Evolutionary conservation across 2,113 vertebrate species (phyloP), one percentile per base, ranked within the genome.

Genomic region (Camelus bactrianus): DNA sequence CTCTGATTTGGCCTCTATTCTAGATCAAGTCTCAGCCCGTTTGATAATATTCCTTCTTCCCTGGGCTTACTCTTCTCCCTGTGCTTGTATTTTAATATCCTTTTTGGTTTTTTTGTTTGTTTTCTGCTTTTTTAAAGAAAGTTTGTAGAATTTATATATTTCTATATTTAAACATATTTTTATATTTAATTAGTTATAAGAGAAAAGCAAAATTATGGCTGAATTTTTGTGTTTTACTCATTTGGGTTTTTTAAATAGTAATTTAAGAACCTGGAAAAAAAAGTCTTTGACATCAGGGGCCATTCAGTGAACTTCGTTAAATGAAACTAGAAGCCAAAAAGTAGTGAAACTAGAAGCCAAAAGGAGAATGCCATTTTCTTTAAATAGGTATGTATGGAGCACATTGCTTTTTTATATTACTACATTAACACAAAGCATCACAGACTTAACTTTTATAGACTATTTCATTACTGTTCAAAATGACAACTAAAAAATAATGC

Each of bases 241-340:
- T 54, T 69, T 88, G 54, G 52, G 28, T 42, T 69, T 84, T 90
- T 62, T 15, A 93, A 92, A 26, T 54, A 52, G 38, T 84, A 17
- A 80, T 84, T 89, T 73, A 73, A 58, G 64, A 64, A 77, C 32
- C 35, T 91, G 46, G 42, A 76, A 76, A 83, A 95, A 89, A 82
- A 89, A 48, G 26, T 26, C 79, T 17, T 48, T 38, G 26, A 50
- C 5, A 9, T 24, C 77, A 65, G 70, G 35, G 48, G 8, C 60
- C 54, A 62, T 77, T 72, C 62, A 42, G 54, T n/a, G 65, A 83
- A 58, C 10, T 84, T n/a, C 58, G 70, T 64, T 38, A 72, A 64
- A 38, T 58, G 54, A 77, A 95, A 60, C 32, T 52, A 72, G 69
- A 86, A 86, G 35, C 42, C 32, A 35, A 58, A 86, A 73, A 30